A percentile compares a stretch with the other conserved stretches of the same genome.
Evolutionary conservation across 2,888 invertebrate genomes (phyloP).

Genomic region (Cistogaster globosa): DNA sequence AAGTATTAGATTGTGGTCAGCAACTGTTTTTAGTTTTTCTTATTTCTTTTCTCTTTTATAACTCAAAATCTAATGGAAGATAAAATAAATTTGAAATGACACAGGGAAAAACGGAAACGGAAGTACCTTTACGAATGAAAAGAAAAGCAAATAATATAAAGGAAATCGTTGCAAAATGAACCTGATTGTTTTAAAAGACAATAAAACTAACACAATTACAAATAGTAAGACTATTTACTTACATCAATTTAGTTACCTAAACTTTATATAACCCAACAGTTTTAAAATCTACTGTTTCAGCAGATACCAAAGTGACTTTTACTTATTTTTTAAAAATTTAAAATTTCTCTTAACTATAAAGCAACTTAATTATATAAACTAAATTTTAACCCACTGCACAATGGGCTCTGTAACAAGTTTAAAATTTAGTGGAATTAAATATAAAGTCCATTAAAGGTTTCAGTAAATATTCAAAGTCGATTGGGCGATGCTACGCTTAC

Average conservation of each 20-base stretch:
- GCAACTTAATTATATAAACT: too few relatives aligned
- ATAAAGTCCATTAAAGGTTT: too few relatives aligned
- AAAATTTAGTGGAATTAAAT: too few relatives aligned
- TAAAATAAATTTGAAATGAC: constrained; percentile 41
- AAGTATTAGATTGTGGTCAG: constrained; percentile 44
- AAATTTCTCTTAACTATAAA: too few relatives aligned
- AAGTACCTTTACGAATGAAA: constrained; percentile 56
- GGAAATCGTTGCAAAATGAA: constrained; percentile 69
- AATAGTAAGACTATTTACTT: not conserved
- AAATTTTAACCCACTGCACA: too few relatives aligned
- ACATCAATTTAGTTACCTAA: not conserved
- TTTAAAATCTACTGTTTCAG: not conserved
- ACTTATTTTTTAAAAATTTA: too few relatives aligned
- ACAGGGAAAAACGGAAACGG: constrained; percentile 57
- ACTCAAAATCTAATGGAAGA: not conserved
- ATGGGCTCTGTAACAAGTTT: too few relatives aligned
- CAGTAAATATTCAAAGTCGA: too few relatives aligned
- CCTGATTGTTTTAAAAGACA: constrained; percentile 62
- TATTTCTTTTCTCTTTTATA: too few relatives aligned
- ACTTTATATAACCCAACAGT: not conserved
- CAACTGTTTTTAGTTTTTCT: constrained; percentile 35
- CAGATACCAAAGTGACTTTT: too few relatives aligned
- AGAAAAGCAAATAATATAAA: constrained; percentile 35
- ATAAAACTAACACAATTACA: not conserved
- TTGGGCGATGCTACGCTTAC: too few relatives aligned